Percentiles rank a stretch among this genome's conserved stretches.
These are phyloP conservation scores for Phthorimaea operculella DNA, from an alignment of 1,140 invertebrate species.

Conservation along the genomic window DNA sequence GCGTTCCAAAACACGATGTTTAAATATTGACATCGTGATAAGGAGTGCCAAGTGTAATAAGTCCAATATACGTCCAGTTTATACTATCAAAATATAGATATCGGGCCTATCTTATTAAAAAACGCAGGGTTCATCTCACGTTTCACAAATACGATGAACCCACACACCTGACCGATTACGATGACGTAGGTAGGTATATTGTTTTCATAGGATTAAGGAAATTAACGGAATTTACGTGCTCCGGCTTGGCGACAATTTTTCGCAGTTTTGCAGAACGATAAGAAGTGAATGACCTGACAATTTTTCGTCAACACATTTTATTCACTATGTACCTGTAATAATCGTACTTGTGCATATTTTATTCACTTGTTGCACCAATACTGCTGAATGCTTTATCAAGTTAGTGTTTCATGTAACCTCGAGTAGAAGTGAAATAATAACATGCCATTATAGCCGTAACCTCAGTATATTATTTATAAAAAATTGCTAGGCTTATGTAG, in stretches of 20 bases:
- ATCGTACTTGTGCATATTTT: no score
- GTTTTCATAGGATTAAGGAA: constrained; percentile 14
- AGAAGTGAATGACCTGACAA: constrained; percentile 42
- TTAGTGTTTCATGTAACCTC: no score
- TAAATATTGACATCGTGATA: constrained; percentile 3
- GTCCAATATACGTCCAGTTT: no score
- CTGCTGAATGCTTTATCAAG: no score
- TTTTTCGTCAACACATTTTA: no score
- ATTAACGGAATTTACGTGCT: not conserved
- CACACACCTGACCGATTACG: constrained; percentile 20
- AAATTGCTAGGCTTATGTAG: no score
- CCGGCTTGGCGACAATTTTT: constrained; percentile 33
- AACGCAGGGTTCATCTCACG: not conserved
- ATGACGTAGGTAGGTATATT: not conserved
- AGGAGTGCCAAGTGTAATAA: not conserved
- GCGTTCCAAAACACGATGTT: not conserved
- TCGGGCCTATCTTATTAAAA: no score
- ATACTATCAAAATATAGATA: not conserved
- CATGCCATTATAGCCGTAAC: no score
- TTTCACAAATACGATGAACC: constrained; percentile 2
- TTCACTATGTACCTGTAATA: no score
- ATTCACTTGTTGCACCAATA: no score
- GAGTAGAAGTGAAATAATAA: no score
- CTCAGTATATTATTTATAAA: no score
- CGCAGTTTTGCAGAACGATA: constrained; percentile 42